Percentiles rank a stretch among this genome's conserved stretches.
phyloP scores from a whole-genome alignment of 2,113 vertebrate genomes.

The Malaclemys terrapin region DNA sequence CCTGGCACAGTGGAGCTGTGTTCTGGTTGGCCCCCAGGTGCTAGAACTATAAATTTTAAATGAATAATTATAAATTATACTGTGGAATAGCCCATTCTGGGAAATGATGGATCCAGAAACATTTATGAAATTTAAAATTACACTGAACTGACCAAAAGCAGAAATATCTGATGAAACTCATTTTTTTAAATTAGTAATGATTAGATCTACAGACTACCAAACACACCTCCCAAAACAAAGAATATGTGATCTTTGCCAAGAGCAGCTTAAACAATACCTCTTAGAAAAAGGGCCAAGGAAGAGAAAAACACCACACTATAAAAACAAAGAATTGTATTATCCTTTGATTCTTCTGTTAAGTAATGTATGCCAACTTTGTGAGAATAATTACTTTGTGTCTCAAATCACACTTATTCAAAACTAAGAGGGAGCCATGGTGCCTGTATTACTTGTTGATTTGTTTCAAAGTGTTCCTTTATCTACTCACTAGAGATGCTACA shows the following conservation, averaged over 20 bases:
- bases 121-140: not conserved
- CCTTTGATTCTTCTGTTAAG: not conserved
- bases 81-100: not conserved
- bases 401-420: not conserved
- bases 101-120: not conserved
- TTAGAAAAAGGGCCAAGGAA: constrained; percentile 10
- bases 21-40: not conserved
- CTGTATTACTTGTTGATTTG: not conserved
- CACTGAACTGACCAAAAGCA: not conserved
- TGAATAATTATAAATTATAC: not conserved
- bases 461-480: not conserved
- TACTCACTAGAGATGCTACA: not conserved
- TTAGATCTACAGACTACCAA: not conserved
- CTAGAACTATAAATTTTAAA: not conserved
- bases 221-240: constrained; percentile 8
- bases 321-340: not conserved
- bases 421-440: not conserved
- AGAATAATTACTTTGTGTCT: not conserved
- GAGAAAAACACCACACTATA: not conserved
- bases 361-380: not conserved
- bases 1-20: not conserved
- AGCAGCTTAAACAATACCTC: not conserved
- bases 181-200: not conserved
- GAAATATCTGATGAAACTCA: not conserved
- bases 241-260: not conserved